phyloP scores from a whole-genome alignment of 1,140 invertebrate genomes.

The Zaprionus vittiger region DNA sequence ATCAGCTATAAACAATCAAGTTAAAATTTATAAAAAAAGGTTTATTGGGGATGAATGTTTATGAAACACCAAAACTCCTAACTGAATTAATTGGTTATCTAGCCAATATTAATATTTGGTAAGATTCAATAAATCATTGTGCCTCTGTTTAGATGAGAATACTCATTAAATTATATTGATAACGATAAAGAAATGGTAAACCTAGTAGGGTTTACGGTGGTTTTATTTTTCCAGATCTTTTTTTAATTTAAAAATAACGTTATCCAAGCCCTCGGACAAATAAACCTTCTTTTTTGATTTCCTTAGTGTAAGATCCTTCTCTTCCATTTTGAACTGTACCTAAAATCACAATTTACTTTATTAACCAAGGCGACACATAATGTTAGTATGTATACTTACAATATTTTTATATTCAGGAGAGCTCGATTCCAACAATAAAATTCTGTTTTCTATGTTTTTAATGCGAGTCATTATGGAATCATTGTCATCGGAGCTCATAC shows the following conservation, averaged over 20 bases:
- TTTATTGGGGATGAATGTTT: not conserved
- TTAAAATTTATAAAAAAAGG: not conserved
- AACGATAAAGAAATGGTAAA: not conserved
- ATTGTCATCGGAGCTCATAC: slow-evolving; percentile 82
- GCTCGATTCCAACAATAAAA: slow-evolving; percentile 88
- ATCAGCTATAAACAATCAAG: slow-evolving; percentile 16
- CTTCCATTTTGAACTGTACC: slow-evolving; percentile 36
- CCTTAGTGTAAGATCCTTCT: not conserved
- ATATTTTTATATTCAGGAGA: slow-evolving; percentile 89
- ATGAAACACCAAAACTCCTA: not conserved
- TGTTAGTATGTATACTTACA: slow-evolving; percentile 82
- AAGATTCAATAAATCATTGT: too few species aligned
- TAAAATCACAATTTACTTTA: slow-evolving; percentile 16
- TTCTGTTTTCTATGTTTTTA: slow-evolving; percentile 88
- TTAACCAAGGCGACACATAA: not conserved
- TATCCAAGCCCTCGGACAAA: slow-evolving; percentile 12
- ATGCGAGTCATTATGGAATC: slow-evolving; percentile 87
- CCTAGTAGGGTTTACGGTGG: not conserved
- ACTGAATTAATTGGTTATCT: not conserved
- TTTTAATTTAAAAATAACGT: slow-evolving; percentile 24
- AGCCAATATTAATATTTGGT: too few species aligned
- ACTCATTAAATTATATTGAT: not conserved
- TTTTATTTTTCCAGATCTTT: slow-evolving; percentile 16
- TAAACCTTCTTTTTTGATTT: slow-evolving; percentile 29
- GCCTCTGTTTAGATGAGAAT: too few species aligned